Conservation (phyloP, 2,797 vertebrate species). For the Intellagama lesueurii region DNA sequence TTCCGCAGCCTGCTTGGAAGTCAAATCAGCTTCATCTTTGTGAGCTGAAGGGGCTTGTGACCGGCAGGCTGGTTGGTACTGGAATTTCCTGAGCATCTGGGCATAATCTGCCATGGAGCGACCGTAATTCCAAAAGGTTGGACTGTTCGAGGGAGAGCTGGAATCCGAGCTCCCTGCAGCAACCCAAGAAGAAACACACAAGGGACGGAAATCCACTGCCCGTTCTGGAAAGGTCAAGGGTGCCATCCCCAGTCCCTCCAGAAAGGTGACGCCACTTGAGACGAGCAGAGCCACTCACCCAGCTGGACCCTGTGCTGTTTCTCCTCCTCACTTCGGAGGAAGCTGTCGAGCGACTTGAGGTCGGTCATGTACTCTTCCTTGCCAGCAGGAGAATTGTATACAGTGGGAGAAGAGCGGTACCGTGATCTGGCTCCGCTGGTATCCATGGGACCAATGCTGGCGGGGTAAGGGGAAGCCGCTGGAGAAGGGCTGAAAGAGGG, state of each 20-base stretch:
- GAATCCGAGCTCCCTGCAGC: conserved; percentile 90
- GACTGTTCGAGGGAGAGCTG: conserved; percentile 88
- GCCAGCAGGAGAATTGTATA: conserved; percentile 88
- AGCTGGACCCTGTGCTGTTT: conserved; percentile 91
- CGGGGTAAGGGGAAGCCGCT: conserved; percentile 80
- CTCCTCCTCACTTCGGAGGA: conserved; percentile 91
- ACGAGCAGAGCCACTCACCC: conserved; percentile 71
- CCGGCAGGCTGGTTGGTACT: conserved; percentile 93
- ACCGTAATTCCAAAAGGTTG: conserved; percentile 96
- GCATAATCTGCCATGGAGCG: conserved; percentile 90
- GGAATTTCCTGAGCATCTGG: conserved; percentile 93
- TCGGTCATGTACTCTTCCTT: conserved; percentile 94
- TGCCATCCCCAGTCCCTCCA: no score
- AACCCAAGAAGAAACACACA: fast-evolving
- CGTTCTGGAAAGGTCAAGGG: neutral
- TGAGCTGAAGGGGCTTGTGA: conserved; percentile 93
- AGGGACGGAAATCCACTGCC: no score
- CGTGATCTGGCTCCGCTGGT: conserved; percentile 85
- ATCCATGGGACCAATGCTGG: conserved; percentile 85
- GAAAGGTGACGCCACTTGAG: neutral
- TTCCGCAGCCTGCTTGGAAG: conserved; percentile 95
- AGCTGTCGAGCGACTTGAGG: conserved; percentile 88
- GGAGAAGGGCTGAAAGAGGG: conserved; percentile 85
- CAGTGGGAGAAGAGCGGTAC: conserved; percentile 88
- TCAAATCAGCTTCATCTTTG: conserved; percentile 94